phyloP scores from a whole-genome alignment of 2,113 vertebrate genomes.

The Falcunculus frontatus region DNA sequence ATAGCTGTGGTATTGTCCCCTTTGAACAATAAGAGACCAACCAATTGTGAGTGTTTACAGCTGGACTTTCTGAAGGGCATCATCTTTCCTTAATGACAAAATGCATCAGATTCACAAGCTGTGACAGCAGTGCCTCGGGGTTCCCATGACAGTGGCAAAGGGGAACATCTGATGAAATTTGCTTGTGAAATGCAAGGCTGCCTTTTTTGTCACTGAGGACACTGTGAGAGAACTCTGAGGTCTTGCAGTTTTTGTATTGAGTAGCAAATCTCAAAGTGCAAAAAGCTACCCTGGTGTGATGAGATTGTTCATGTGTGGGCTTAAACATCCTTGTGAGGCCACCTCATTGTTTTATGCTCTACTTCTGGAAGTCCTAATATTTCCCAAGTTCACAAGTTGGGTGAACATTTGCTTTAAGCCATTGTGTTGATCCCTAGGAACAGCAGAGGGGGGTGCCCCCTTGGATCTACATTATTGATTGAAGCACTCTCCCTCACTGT shows the following conservation, averaged over 20 bases:
- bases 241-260: background rate
- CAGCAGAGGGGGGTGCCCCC: background rate
- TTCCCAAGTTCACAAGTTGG: background rate
- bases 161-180: background rate
- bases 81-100: background rate
- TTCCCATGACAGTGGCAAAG: background rate
- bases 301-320: background rate
- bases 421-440: background rate
- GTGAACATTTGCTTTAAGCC: background rate
- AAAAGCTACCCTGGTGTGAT: background rate
- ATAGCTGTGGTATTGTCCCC: background rate
- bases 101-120: background rate
- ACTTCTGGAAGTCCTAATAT: background rate
- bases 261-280: background rate
- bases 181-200: background rate
- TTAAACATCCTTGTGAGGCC: background rate
- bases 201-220: background rate
- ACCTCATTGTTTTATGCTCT: background rate
- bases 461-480: background rate
- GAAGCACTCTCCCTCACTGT: slow-evolving; percentile 38
- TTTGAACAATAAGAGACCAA: background rate
- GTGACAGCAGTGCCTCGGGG: background rate
- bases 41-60: background rate
- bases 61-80: background rate
- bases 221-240: background rate